Conservation (phyloP, 1,140 invertebrate genomes). For the Trichonephila inaurata region DNA sequence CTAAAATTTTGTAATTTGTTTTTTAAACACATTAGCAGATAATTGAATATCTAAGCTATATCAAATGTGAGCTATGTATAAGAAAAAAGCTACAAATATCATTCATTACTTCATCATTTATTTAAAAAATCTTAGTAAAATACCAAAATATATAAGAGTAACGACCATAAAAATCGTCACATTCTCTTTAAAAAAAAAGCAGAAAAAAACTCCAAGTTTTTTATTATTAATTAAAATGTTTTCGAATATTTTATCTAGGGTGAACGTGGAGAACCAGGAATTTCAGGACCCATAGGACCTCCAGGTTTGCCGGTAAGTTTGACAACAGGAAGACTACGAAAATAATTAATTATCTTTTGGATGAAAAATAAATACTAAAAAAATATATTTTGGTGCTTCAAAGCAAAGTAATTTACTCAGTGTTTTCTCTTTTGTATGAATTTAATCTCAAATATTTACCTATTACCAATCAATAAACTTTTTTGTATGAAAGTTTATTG, state of each 20-base stretch:
- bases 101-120: background rate
- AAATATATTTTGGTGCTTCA: background rate
- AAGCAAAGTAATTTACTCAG: background rate
- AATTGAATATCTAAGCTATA: too few species aligned
- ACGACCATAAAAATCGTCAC: too few species aligned
- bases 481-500: too few species aligned
- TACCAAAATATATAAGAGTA: too few species aligned
- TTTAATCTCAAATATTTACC: background rate
- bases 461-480: background rate
- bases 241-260: slow-evolving; percentile 79
- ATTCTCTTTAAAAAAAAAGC: too few species aligned
- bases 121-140: background rate
- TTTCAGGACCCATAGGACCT: slow-evolving; percentile 80
- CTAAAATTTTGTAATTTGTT: too few species aligned
- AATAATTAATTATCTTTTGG: background rate
- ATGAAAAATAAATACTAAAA: background rate
- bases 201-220: background rate
- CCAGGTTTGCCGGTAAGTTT: slow-evolving; percentile 78
- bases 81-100: background rate
- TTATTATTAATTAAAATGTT: background rate
- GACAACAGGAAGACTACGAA: background rate
- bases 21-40: too few species aligned
- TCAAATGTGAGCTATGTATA: background rate
- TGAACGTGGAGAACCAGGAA: slow-evolving; percentile 82
- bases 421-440: background rate